A percentile compares a stretch with the other conserved stretches of the same genome.
These are phyloP conservation scores for Enteromius argenteus DNA, from an alignment of 2,797 vertebrate species.

Conservation along the genomic window DNA sequence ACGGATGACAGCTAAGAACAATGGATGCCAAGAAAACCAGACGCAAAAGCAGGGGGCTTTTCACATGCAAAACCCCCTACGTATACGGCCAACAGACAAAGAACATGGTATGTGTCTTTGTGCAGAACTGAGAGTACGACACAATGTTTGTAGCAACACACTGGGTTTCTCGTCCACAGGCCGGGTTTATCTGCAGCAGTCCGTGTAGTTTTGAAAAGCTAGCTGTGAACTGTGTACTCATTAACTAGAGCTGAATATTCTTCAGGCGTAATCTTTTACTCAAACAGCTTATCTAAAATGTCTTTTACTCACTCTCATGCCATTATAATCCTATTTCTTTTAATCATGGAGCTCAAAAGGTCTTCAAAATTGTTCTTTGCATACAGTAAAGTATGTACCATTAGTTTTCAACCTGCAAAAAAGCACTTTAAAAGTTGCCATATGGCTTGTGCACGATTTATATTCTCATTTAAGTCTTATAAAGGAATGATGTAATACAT, in stretches of 20 bases:
- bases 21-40: slow-evolving; percentile 55
- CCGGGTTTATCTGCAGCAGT: not conserved
- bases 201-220: not conserved
- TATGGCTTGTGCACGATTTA: not conserved
- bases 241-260: not conserved
- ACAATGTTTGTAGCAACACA: slow-evolving; percentile 25
- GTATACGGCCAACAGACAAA: slow-evolving; percentile 54
- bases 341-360: not conserved
- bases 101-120: slow-evolving; percentile 53
- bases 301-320: not conserved
- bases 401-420: not conserved
- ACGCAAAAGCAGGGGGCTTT: slow-evolving; percentile 47
- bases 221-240: not conserved
- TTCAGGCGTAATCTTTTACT: not conserved
- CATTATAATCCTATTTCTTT: not conserved
- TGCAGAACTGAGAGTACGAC: slow-evolving; percentile 10
- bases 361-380: not conserved
- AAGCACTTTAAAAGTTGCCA: not conserved
- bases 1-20: slow-evolving; percentile 62
- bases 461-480: not conserved
- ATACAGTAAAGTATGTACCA: not conserved
- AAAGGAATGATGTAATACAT: not conserved
- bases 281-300: not conserved
- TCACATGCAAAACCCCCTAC: slow-evolving; percentile 61
- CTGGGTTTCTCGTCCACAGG: not conserved